Base-by-base conservation (phyloP, 2,113 vertebrate genomes). In the Dendrocopos noguchii region DNA sequence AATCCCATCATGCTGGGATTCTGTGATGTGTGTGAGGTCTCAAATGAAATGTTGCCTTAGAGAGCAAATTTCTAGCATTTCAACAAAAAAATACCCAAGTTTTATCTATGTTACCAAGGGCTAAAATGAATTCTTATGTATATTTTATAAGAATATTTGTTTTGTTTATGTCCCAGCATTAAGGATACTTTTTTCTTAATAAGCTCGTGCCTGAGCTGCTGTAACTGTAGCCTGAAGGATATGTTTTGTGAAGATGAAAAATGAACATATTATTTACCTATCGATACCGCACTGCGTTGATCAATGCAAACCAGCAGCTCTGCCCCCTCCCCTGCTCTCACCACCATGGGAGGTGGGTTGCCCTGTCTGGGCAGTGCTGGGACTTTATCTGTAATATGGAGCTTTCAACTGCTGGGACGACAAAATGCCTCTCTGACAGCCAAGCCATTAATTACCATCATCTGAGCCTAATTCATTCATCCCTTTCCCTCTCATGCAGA, bases 381-480 rank as follows among this genome's bases (percentile, higher is more conserved):
- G 97, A 96, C 96, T 96, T 67, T 52, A 93, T 97, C 96, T 94
- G 94, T 96, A 95, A 97, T 85, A 86, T 52, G 90, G 94, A 97
- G 96, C 94, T 97, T 94, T 95, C 97, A 95, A 96, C 91, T 28
- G 92, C 96, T 8, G 87, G 96, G 96, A 94, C 33, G 97, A 96
- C 92, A 93, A 94, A 98, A 98, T 97, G 97, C 97, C 97, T 97
- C 97, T 96, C 96, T 98, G 98, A 98, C 98, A 98, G 97, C 97
- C 96, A 97, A 96, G 97, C 97, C 98, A 98, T 98, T 98, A 98
- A 98, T 98, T 98, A 98, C 97, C 97, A 98, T 98, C 97, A 97
- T 98, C 97, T 90, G 95, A 92, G 89, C 97, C 97, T 98, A 97
- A 98, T 98, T 98, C 98, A 98, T 98, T 98, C 97, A 97, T 98